These are phyloP conservation scores for Pelusios castaneus DNA, from an alignment of 2,113 vertebrate species.

Conservation along the genomic window DNA sequence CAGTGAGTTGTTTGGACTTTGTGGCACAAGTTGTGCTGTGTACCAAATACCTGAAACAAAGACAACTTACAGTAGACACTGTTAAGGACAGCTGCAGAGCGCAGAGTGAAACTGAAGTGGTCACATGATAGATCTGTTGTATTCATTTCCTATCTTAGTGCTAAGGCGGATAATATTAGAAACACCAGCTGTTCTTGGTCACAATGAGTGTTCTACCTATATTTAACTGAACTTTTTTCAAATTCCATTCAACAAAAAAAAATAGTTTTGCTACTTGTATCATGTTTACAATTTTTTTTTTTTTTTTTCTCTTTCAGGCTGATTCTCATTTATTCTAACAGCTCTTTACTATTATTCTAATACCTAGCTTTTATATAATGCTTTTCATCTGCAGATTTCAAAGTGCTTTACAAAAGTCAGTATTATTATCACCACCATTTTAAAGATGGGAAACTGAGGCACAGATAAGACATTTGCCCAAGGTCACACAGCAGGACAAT, in stretches of 20 bases:
- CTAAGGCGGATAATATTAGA: constrained; percentile 6
- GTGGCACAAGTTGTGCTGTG: background rate
- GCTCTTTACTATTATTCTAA: background rate
- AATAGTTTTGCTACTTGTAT: background rate
- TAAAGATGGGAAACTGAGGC: background rate
- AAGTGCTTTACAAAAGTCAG: background rate
- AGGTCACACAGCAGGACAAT: background rate
- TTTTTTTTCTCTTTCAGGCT: background rate
- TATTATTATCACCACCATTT: background rate
- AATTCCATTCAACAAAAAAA: background rate
- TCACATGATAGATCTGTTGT: background rate
- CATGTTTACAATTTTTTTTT: background rate
- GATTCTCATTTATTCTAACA: background rate
- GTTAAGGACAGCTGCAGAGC: background rate
- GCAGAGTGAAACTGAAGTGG: background rate
- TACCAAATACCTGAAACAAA: constrained; percentile 12
- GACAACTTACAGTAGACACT: background rate
- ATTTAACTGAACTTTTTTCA: background rate
- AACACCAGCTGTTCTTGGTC: background rate
- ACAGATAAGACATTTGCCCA: background rate
- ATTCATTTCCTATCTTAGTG: background rate
- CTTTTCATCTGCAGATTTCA: background rate
- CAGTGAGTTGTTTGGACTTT: constrained; percentile 35
- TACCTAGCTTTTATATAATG: background rate
- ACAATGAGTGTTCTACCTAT: background rate